Evolutionary conservation across 2,888 invertebrate species (phyloP).

Genomic region (Minunthozetes semirufus): DNA sequence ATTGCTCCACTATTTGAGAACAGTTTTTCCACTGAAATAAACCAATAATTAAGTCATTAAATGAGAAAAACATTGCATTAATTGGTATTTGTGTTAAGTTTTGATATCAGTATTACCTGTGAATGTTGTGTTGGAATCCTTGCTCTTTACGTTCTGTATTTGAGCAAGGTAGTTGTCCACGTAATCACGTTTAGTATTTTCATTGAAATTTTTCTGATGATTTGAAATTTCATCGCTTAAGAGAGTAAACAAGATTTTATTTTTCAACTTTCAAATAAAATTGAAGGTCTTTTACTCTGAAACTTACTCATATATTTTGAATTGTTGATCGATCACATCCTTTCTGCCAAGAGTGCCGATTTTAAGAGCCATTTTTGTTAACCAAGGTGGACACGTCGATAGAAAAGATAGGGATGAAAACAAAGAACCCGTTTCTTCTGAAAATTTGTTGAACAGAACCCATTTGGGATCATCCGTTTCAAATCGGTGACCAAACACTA

Average conservation of each 20-base stretch:
- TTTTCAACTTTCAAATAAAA: no score
- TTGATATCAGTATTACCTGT: no score
- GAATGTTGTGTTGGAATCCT: no score
- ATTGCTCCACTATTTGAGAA: conserved; percentile 41
- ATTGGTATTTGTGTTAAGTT: no score
- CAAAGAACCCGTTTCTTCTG: neutral
- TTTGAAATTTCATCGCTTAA: neutral
- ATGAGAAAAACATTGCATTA: no score
- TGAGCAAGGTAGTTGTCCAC: conserved; percentile 37
- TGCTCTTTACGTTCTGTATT: conserved; percentile 36
- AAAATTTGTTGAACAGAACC: conserved; percentile 19
- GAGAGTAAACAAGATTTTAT: no score
- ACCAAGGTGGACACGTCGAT: conserved; percentile 21
- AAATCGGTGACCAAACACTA: conserved; percentile 37
- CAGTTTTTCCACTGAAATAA: conserved; percentile 35
- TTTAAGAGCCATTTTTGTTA: neutral
- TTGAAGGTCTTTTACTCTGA: no score
- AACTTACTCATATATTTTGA: neutral
- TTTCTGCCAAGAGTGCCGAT: neutral
- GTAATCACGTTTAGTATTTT: neutral
- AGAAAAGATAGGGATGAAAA: neutral
- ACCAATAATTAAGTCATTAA: no score
- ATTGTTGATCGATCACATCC: no score
- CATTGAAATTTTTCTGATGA: neutral
- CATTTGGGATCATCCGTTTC: conserved; percentile 28